A percentile compares a stretch with the other conserved stretches of the same genome.
phyloP scores from a whole-genome alignment of 2,113 vertebrate species.

The Octodon degus region DNA sequence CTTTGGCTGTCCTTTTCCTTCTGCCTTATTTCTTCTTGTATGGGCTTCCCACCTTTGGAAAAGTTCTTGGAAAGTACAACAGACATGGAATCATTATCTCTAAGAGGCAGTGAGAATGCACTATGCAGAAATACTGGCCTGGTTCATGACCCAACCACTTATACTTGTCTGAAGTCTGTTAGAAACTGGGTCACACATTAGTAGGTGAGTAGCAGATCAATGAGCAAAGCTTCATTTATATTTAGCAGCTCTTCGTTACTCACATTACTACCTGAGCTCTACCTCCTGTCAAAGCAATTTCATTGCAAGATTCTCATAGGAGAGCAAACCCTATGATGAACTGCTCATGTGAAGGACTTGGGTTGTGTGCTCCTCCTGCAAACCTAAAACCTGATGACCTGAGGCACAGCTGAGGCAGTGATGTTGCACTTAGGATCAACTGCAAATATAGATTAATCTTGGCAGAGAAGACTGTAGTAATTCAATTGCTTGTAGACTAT shows the following conservation, averaged over 20 bases:
- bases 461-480: not conserved
- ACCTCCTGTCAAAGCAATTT: not conserved
- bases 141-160: not conserved
- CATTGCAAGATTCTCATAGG: not conserved
- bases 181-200: not conserved
- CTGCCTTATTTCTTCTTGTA: not conserved
- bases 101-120: not conserved
- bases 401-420: not conserved
- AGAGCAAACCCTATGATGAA: not conserved
- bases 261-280: not conserved
- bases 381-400: not conserved
- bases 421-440: not conserved
- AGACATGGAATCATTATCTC: not conserved
- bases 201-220: not conserved
- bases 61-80: not conserved
- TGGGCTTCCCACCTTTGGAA: not conserved
- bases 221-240: not conserved
- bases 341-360: not conserved
- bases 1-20: not conserved
- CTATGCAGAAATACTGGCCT: not conserved
- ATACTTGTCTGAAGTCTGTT: not conserved
- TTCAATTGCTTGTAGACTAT: not conserved
- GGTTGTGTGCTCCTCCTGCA: not conserved
- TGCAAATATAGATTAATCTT: not conserved
- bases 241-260: not conserved